These are phyloP conservation scores for Paratrypauchen microcephalus DNA, from an alignment of 2,797 vertebrate species.

Conservation along the genomic window DNA sequence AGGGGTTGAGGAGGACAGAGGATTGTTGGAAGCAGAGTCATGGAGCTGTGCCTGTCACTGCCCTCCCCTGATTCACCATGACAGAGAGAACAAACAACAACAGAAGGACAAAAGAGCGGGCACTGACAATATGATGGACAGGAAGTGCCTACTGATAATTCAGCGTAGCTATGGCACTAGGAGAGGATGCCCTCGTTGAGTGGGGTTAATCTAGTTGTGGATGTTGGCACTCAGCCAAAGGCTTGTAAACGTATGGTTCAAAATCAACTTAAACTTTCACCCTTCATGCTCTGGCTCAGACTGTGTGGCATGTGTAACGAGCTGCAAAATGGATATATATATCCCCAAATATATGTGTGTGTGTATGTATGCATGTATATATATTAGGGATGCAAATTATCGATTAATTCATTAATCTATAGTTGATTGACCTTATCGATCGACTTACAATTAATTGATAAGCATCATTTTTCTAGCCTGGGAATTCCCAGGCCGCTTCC, in stretches of 20 bases:
- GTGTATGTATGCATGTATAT: no score
- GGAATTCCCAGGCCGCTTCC: no score
- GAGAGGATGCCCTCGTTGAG: slow-evolving; percentile 62
- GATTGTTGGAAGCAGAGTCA: slow-evolving; percentile 55
- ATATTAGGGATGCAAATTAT: no score
- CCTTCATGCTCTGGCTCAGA: slow-evolving; percentile 32
- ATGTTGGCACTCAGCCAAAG: slow-evolving; percentile 57
- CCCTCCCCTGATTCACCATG: slow-evolving; percentile 72
- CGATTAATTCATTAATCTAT: no score
- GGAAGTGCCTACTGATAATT: slow-evolving; percentile 33
- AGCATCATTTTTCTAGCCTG: no score
- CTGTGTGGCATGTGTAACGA: not conserved
- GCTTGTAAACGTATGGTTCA: slow-evolving; percentile 61
- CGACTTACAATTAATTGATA: no score
- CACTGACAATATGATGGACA: slow-evolving; percentile 16
- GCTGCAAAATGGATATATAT: slow-evolving; percentile 14
- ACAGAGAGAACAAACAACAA: slow-evolving; percentile 52
- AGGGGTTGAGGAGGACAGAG: slow-evolving; percentile 25
- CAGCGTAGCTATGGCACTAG: slow-evolving; percentile 59
- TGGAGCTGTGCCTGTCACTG: slow-evolving; percentile 75
- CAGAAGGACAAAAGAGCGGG: slow-evolving; percentile 38
- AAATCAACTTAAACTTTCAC: slow-evolving; percentile 66
- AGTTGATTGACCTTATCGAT: no score
- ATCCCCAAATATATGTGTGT: no score
- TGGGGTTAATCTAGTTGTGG: slow-evolving; percentile 53